A percentile compares a stretch with the other conserved stretches of the same genome.
Evolutionary conservation across 2,113 vertebrate genomes (phyloP).

Genomic region (Lepidothrix coronata): DNA sequence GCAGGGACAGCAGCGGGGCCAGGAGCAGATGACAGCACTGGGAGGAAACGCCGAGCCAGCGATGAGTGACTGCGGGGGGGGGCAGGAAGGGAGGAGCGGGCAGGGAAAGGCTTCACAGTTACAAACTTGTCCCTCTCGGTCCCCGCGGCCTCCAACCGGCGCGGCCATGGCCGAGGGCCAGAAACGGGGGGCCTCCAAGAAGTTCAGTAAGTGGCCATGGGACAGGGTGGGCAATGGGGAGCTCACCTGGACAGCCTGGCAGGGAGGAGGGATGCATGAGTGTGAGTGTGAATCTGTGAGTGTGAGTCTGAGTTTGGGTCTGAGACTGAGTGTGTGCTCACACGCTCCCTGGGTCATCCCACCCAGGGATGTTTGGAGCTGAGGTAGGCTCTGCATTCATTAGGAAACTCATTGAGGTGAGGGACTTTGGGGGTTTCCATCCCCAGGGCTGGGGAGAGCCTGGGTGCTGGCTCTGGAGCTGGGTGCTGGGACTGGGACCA

Average conservation of each 20-base stretch:
- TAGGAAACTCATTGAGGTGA: background rate
- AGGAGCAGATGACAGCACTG: conserved; percentile 31
- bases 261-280: background rate
- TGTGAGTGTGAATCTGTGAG: background rate
- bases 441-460: background rate
- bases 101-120: background rate
- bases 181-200: conserved; percentile 68
- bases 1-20: background rate
- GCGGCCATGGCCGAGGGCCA: conserved; percentile 60
- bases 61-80: conserved; percentile 45
- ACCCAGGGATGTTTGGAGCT: background rate
- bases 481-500: background rate
- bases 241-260: background rate
- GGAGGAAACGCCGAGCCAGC: conserved; percentile 63
- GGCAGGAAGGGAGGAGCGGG: conserved; percentile 43
- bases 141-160: background rate
- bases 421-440: background rate
- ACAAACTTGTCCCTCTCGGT: background rate
- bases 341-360: accelerated
- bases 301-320: background rate
- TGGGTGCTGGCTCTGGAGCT: background rate
- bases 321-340: background rate
- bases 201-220: conserved; percentile 73
- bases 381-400: background rate
- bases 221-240: background rate